These are phyloP conservation scores for Brachyptera putata DNA, from an alignment of 2,888 invertebrate genomes.

Conservation along the genomic window DNA sequence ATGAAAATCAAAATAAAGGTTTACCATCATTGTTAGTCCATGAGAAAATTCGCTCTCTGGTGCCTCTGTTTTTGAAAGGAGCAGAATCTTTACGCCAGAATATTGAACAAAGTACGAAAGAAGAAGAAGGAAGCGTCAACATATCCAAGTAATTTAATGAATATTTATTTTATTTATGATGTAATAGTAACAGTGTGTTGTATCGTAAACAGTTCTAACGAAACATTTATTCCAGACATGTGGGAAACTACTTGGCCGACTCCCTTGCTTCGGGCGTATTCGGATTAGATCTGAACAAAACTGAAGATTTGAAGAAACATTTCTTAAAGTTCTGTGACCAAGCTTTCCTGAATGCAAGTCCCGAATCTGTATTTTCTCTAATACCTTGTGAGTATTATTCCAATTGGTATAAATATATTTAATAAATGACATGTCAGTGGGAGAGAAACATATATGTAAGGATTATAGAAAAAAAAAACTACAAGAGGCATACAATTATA, in stretches of 20 bases:
- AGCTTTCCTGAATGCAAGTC: conserved; percentile 25
- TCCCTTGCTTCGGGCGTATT: conserved; percentile 30
- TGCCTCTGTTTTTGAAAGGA: conserved; percentile 28
- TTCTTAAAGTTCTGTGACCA: conserved; percentile 26
- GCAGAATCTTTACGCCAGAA: conserved; percentile 22
- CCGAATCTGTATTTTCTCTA: conserved; percentile 29
- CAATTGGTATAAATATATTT: no score
- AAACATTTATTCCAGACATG: conserved; percentile 25
- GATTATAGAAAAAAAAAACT: no score
- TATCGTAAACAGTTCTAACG: no score
- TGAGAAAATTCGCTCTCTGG: conserved; percentile 23
- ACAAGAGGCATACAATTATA: no score
- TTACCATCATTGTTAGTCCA: neutral
- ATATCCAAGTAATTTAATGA: conserved; percentile 24
- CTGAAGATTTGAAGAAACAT: conserved; percentile 26
- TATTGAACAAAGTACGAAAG: conserved; percentile 18
- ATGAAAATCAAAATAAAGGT: neutral
- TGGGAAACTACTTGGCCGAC: conserved; percentile 28
- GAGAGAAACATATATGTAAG: no score
- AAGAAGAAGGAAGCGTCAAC: conserved; percentile 22
- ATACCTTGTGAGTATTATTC: conserved; percentile 34
- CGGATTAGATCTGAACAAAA: conserved; percentile 29
- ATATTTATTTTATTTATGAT: neutral
- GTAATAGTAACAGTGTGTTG: neutral
- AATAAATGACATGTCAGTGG: no score